Evolutionary conservation across 2,113 vertebrate species (phyloP), one percentile per base, ranked within the genome.

Genomic region (Lepus americanus): DNA sequence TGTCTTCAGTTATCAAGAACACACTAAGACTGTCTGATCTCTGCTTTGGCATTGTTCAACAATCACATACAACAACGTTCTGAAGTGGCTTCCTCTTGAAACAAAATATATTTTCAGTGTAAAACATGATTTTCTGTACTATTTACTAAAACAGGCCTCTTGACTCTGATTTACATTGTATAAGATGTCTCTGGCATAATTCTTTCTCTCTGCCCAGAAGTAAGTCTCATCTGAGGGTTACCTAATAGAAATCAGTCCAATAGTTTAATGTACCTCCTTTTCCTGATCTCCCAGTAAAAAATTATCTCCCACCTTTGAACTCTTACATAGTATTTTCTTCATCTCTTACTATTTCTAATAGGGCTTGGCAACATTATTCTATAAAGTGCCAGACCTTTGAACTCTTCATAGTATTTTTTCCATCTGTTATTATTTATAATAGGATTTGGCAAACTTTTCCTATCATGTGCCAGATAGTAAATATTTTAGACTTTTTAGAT

Each of bases 291-390:
- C 14, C 29, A 49, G 51, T 67, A 59, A 87, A 69, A 87, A 90
- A 76, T 74, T 51, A 76, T 91, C 61, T 88, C 59, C 27, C 12
- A 74, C 59, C 55, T 88, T 92, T 85, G 79, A 92, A 95, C 53
- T 85, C 61, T 74, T 85, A 80, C n/a, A 61, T 29, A 53, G 59
- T 83, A 14, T 9, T 87, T 80, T 92, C 72, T 83, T 27, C 73
- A 87, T 55, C 49, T 91, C 36, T 90, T 93, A 90, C 83, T 70
- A 94, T 84, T 80, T 88, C 87, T 79, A 63, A 84, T 44, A 87
- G 23, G 14, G 11, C 31, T 80, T 81, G 33, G 31, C 66, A 90
- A 78, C 27, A 8, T 73, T 63, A 67, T 72, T 66, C 87, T 87
- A 17, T 44, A 73, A 79, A 85, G 33, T 88, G 55, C 51, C 59